These are phyloP conservation scores for Rynchops niger DNA, from an alignment of 2,113 vertebrate species.

Conservation along the genomic window DNA sequence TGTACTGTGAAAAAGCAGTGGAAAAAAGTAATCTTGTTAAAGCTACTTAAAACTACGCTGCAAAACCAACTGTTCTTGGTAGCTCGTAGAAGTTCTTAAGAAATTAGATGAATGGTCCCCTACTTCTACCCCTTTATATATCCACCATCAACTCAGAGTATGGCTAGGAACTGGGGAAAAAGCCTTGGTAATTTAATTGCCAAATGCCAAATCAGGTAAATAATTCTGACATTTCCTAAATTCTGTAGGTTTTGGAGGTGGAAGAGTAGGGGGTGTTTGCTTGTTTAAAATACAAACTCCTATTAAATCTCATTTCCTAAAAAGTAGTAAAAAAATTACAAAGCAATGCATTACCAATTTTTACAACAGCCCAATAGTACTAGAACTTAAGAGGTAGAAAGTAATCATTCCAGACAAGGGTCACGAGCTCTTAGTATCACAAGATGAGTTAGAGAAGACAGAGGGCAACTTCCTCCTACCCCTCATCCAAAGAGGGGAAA, in stretches of 20 bases:
- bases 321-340: not conserved
- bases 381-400: not conserved
- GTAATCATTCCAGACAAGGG: not conserved
- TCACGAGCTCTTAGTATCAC: not conserved
- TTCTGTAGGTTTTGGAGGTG: not conserved
- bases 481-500: not conserved
- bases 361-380: not conserved
- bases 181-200: not conserved
- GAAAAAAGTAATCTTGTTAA: not conserved
- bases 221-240: not conserved
- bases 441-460: not conserved
- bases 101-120: not conserved
- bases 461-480: not conserved
- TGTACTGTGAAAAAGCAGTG: not conserved
- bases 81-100: not conserved
- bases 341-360: not conserved
- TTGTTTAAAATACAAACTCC: not conserved
- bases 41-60: not conserved
- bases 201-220: not conserved
- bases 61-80: not conserved
- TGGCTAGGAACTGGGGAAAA: not conserved
- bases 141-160: not conserved
- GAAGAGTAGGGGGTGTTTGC: too few species aligned
- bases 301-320: not conserved
- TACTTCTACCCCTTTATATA: not conserved